Conservation (phyloP, 2,888 invertebrate genomes). For the Amphipoea oculea region DNA sequence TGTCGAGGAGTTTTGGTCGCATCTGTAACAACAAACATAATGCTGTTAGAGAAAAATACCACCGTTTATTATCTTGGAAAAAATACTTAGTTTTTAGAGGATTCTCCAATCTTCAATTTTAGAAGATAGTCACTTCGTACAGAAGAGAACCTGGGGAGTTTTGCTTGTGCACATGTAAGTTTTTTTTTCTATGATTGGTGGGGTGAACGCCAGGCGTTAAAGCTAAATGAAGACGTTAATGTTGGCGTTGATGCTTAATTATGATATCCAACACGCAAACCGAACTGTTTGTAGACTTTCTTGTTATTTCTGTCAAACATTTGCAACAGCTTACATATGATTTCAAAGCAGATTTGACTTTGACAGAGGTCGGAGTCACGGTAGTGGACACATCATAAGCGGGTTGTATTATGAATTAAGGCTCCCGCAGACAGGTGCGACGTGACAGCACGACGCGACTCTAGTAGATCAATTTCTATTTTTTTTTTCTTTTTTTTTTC, state of each 20-base stretch:
- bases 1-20: constrained; percentile 85
- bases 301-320: background rate
- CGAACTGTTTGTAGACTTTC: background rate
- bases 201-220: too few species aligned
- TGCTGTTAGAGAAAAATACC: background rate
- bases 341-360: background rate
- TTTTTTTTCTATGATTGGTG: too few species aligned
- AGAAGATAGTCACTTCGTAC: too few species aligned
- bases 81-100: background rate
- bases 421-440: too few species aligned
- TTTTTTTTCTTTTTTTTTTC: too few species aligned
- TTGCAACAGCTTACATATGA: background rate
- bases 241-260: too few species aligned
- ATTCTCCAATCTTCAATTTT: background rate
- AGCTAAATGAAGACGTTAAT: too few species aligned
- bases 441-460: background rate
- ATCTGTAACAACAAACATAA: constrained; percentile 76
- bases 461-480: background rate
- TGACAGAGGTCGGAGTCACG: background rate
- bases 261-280: too few species aligned
- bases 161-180: too few species aligned
- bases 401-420: background rate
- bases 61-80: background rate
- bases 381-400: background rate
- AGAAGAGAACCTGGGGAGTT: too few species aligned